Evolutionary conservation across 2,113 vertebrate genomes (phyloP), one percentile per base, ranked within the genome.

Genomic region (Spilogale gracilis): DNA sequence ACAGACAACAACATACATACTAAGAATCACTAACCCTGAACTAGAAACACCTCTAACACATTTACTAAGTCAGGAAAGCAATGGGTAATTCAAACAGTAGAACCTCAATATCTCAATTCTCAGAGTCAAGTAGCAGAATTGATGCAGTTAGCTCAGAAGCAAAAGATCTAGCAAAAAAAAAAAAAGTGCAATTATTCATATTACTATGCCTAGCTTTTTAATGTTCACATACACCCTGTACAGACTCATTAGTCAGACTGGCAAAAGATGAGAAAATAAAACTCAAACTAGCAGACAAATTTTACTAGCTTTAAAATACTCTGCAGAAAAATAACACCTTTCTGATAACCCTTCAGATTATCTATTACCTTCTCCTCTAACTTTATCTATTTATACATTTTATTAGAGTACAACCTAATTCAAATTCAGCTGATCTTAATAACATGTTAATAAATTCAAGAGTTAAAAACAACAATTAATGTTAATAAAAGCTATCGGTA

Each of bases 311-410:
- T 95, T 93, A 89, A 93, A 96, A 82, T 76, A 95, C 56, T 95
- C 93, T 74, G n/a, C 45, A 95, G 54, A 96, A 96, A 94, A 91
- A 2, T 21, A 97, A 43, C n/a, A 93, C 27, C 17, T 88, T 93
- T 83, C 52, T 63, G 73, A 95, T 84, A 30, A 93, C 27, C 17
- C 84, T 93, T 83, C 52, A 69, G 73, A 95, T 84, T 60, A 90
- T 76, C 43, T 94, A 14, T 71, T 93, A 85, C 84, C 56, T 89
- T 83, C 50, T 93, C 27, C 96, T 63, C 48, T 91, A 73, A 81
- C 89, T 84, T 63, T 63, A 86, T 4, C 13, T 82, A 9, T 9
- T 18, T 83, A 11, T 8, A 84, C 21, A 76, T 23, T 76, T 81
- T 63, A n/a, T 91, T 80, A 85, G 18, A 95, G 20, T 45, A 85